Percentiles rank a stretch among this genome's conserved stretches.
These are phyloP conservation scores for Eupithecia pulchellata DNA, from an alignment of 2,888 invertebrate species.

Conservation along the genomic window DNA sequence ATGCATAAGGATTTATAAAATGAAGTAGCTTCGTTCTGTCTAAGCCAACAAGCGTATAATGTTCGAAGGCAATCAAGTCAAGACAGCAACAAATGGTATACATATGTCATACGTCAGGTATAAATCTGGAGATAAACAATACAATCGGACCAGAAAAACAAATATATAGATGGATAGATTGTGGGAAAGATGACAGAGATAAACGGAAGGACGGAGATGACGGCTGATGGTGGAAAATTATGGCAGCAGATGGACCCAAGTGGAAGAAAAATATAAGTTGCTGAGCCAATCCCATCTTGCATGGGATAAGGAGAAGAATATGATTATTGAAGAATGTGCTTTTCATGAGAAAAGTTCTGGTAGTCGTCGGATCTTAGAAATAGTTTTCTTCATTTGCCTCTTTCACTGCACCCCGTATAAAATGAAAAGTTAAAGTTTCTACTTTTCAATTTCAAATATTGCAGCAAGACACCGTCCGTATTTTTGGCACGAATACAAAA, in stretches of 20 bases:
- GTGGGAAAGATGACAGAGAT: too few species aligned
- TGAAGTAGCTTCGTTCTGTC: background rate
- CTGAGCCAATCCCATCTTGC: background rate
- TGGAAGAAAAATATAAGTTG: background rate
- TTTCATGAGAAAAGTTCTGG: background rate
- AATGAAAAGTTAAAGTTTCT: background rate
- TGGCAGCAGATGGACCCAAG: background rate
- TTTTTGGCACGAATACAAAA: constrained; percentile 6
- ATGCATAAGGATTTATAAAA: background rate
- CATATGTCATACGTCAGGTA: too few species aligned
- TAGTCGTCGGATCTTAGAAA: background rate
- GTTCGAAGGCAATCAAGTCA: background rate
- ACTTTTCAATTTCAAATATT: constrained; percentile 7
- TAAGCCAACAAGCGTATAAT: background rate
- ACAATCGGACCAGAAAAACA: too few species aligned
- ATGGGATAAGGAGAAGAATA: too few species aligned
- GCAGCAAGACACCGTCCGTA: background rate
- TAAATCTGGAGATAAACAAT: too few species aligned
- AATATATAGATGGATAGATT: too few species aligned
- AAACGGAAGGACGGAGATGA: too few species aligned
- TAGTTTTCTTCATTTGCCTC: background rate
- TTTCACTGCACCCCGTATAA: background rate
- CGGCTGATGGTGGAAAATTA: background rate
- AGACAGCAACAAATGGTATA: too few species aligned
- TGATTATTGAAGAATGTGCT: too few species aligned